A percentile compares a stretch with the other conserved stretches of the same genome.
phyloP scores from a whole-genome alignment of 2,888 invertebrate genomes.

The Pseudanteris insignis region DNA sequence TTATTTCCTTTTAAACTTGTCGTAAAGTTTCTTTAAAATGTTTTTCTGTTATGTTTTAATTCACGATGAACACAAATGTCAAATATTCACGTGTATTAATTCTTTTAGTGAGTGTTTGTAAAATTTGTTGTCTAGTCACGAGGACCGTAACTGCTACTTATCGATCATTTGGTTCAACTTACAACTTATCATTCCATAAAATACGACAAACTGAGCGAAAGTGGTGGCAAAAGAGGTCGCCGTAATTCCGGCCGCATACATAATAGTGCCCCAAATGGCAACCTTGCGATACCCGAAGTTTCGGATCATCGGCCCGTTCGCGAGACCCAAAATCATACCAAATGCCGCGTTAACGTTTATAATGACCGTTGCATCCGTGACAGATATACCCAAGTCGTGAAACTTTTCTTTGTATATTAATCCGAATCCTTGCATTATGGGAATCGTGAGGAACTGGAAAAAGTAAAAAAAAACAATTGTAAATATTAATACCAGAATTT shows the following conservation, averaged over 20 bases:
- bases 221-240: slow-evolving; percentile 70
- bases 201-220: slow-evolving; percentile 72
- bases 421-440: slow-evolving; percentile 74
- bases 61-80: no score
- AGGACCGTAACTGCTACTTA: not conserved
- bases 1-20: not conserved
- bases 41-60: no score
- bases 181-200: slow-evolving; percentile 78
- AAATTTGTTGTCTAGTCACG: no score
- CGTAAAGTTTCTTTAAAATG: no score
- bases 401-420: slow-evolving; percentile 75
- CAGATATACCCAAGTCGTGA: slow-evolving; percentile 69
- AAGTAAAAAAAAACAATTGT: not conserved
- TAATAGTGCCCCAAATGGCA: slow-evolving; percentile 70
- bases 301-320: slow-evolving; percentile 73
- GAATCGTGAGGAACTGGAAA: slow-evolving; percentile 67
- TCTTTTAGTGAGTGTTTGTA: no score
- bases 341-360: slow-evolving; percentile 75
- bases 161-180: slow-evolving; percentile 62
- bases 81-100: no score
- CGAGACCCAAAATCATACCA: slow-evolving; percentile 74
- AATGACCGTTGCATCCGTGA: slow-evolving; percentile 73
- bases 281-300: slow-evolving; percentile 75
- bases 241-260: slow-evolving; percentile 71
- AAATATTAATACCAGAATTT: not conserved